Base-by-base conservation (phyloP, 2,113 vertebrate genomes). In the Sebastes schlegelii region DNA sequence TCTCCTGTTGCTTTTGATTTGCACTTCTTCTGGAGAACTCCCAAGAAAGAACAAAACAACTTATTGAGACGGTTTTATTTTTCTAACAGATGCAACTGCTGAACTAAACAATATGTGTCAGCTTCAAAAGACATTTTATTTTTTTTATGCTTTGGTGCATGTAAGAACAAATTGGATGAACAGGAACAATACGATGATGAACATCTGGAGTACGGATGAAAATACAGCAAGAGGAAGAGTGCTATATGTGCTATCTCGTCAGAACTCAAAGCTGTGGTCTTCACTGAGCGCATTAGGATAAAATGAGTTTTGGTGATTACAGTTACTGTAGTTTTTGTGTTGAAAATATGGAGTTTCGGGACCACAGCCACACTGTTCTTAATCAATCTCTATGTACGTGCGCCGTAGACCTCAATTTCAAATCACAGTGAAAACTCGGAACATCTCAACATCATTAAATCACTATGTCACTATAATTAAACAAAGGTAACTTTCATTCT, bases 1-100 rank as follows among this genome's bases (percentile, higher is more conserved):
- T 9, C 19, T 60, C 21, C 52, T 52, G 26, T 74, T 46, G 62
- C 45, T 70, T 60, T 72, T 71, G 16, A 62, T 72, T 65, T 42
- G 21, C 46, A n/a, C 23, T n/a, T 74, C 16, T 43, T 65, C 17
- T 40, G 51, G 26, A 70, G 8, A 42, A 48, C 64, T 17, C 34
- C 14, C 4, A 19, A 55, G 34, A 49, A 42, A 21, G 4, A 72
- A 49, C 34, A 61, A 14, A 52, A 71, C n/a, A 46, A 46, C 16
- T 11, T 46, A 46, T 16, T 26, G 19, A 54, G 14, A 12, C 8
- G 8, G 8, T 21, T 73, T 23, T 49, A 49, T 13, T 51, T 65
- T 51, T 34, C 3, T 8, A 10, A 2, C 11, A 63, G 23, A 55
- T 17, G 43, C 13, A 46, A n/a, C 58, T 21, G 42, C 55, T 17